phyloP scores from a whole-genome alignment of 2,888 invertebrate species.

The Proisotoma minuta region DNA sequence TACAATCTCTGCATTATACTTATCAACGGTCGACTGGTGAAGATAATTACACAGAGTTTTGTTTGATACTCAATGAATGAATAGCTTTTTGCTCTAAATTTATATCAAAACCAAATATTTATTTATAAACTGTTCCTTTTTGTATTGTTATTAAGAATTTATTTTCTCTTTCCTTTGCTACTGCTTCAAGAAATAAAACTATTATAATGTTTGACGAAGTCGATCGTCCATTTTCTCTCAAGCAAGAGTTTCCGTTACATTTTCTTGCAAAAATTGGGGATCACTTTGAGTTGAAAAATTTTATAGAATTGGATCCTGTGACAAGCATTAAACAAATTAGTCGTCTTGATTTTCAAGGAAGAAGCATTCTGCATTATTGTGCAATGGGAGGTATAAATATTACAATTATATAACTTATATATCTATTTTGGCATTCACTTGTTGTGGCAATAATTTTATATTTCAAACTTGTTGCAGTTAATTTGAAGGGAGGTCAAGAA shows the following conservation, averaged over 20 bases:
- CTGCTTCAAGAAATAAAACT: too few species aligned
- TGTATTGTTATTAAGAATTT: too few species aligned
- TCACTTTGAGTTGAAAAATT: background rate
- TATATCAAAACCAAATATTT: too few species aligned
- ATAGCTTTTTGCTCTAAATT: too few species aligned
- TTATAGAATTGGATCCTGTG: background rate
- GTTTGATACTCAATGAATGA: too few species aligned
- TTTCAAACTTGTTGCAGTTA: background rate
- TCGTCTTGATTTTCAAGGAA: background rate
- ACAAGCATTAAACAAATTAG: background rate
- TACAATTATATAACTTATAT: too few species aligned
- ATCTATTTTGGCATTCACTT: background rate
- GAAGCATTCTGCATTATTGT: constrained; percentile 8
- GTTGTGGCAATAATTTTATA: background rate
- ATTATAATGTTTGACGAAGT: background rate
- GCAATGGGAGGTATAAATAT: constrained; percentile 7
- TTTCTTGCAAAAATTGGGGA: constrained; percentile 11
- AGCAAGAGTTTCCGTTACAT: constrained; percentile 7
- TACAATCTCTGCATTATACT: too few species aligned
- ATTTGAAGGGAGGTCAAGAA: background rate
- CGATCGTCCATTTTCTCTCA: background rate
- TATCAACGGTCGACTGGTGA: too few species aligned
- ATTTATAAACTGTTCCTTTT: too few species aligned
- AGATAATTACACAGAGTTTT: too few species aligned
- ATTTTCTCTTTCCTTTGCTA: too few species aligned